Evolutionary conservation across 1,140 invertebrate species (phyloP).

Genomic region (Venustaconcha ellipsiformis): DNA sequence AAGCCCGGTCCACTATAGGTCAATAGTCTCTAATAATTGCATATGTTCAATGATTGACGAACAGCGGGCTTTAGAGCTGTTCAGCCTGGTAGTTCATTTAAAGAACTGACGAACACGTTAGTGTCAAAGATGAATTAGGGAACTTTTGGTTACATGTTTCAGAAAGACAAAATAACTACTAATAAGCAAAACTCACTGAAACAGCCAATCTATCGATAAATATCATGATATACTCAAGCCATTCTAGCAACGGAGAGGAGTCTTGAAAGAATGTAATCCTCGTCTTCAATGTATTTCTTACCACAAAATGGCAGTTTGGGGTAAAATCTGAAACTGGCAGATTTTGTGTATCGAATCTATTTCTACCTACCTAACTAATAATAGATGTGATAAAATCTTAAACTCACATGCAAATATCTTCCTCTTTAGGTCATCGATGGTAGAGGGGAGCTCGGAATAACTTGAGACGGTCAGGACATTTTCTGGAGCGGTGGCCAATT

Average conservation of each 20-base stretch:
- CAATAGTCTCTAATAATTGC: no score
- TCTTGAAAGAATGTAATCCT: neutral
- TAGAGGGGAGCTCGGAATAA: slow-evolving; percentile 17
- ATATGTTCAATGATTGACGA: no score
- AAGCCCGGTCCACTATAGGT: no score
- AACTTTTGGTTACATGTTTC: no score
- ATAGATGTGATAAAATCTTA: neutral
- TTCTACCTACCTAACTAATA: neutral
- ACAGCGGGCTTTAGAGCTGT: no score
- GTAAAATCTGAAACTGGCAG: neutral
- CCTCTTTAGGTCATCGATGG: slow-evolving; percentile 25
- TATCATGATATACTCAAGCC: neutral
- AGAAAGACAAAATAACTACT: no score
- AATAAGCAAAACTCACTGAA: no score
- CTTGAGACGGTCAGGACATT: slow-evolving; percentile 37
- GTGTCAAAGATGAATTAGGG: no score
- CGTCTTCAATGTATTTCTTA: no score
- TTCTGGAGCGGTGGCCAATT: slow-evolving; percentile 27
- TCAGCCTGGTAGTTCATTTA: no score
- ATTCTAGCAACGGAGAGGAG: neutral
- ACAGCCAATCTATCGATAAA: no score
- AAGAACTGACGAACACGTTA: no score
- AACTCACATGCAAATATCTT: slow-evolving; percentile 53
- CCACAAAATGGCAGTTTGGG: neutral
- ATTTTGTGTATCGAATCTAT: neutral